Evolutionary conservation across 2,888 invertebrate genomes (phyloP), one percentile per base, ranked within the genome.

Genomic region (Adelognathus sp.): DNA sequence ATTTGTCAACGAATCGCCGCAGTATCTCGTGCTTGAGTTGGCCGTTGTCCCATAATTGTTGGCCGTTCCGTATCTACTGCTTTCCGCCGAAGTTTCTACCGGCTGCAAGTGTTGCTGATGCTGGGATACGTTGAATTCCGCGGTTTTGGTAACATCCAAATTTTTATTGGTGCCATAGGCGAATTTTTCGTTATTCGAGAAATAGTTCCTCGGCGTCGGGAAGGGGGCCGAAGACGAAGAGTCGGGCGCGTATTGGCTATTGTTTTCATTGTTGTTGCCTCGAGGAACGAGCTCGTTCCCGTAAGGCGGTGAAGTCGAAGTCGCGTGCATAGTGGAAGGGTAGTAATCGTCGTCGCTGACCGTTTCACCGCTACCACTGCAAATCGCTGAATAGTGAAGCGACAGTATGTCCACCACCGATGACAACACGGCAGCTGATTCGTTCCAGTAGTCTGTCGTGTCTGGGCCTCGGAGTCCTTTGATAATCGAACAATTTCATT

Each of bases 331-430:
- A 75, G 89, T 86, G 74, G 89, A 82, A 79, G 84, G 86, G 82
- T 89, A 89, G 60, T 89, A 91, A 81, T 90, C 90, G 44, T 89
- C 88, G 9, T 82, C 71, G 61, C 86, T 85, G 63, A 85, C 82
- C 6, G 86, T 44, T 9, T 72, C 79, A 27, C 67, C 39, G 36
- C 46, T 67, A 0, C 39, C 67, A 7, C 67, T 58, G 70, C 86
- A 90, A 50, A 90, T 87, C 71, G 89, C 83, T 3, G 91, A 88
- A 72, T 91, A 91, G 78, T 91, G 90, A 9, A 91, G 79, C 3
- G 90, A 88, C 3, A 89, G 80, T 64, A 90, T 86, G 76, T 91
- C 91, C 88, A 82, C 24, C 67, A 86, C 82, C 16, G 82, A 83
- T 31, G 75, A 84, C 63, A 83, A 70, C 54, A 76, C 79, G 4